Percentiles rank a stretch among this genome's conserved stretches.
phyloP scores from a whole-genome alignment of 2,797 vertebrate species.

The Poecilia picta region DNA sequence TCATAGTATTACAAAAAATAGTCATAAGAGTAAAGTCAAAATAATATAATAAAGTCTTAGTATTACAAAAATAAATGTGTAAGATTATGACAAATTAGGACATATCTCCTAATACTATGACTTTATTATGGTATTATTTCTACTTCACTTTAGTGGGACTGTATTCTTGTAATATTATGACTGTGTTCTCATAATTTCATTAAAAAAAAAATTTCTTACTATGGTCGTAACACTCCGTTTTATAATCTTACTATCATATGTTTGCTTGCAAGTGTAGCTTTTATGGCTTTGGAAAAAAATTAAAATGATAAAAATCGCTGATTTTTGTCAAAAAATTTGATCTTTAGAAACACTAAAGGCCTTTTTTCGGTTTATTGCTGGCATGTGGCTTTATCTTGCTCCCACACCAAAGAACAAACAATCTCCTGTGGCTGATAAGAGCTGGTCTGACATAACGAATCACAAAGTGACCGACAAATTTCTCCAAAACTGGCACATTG shows the following conservation, averaged over 20 bases:
- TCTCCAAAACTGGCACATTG: neutral
- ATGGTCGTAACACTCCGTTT: too few relatives aligned
- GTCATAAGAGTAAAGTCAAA: too few relatives aligned
- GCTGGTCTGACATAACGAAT: neutral
- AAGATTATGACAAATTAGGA: too few relatives aligned
- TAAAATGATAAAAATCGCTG: neutral
- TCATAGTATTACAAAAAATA: too few relatives aligned
- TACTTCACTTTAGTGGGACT: too few relatives aligned
- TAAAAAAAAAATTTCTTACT: too few relatives aligned
- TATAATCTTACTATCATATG: neutral
- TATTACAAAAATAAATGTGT: too few relatives aligned
- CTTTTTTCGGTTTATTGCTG: neutral
- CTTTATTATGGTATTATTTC: too few relatives aligned
- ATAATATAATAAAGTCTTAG: too few relatives aligned
- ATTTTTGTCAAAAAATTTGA: neutral
- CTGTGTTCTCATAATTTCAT: too few relatives aligned
- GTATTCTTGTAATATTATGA: too few relatives aligned
- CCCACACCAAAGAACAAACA: neutral
- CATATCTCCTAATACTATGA: too few relatives aligned
- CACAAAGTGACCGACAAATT: neutral
- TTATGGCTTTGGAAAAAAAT: neutral
- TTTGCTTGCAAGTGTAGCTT: neutral
- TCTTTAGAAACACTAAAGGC: neutral
- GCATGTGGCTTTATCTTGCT: neutral
- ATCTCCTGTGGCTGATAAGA: neutral